Conservation (phyloP, 1,140 invertebrate species). For the Pinna nobilis region DNA sequence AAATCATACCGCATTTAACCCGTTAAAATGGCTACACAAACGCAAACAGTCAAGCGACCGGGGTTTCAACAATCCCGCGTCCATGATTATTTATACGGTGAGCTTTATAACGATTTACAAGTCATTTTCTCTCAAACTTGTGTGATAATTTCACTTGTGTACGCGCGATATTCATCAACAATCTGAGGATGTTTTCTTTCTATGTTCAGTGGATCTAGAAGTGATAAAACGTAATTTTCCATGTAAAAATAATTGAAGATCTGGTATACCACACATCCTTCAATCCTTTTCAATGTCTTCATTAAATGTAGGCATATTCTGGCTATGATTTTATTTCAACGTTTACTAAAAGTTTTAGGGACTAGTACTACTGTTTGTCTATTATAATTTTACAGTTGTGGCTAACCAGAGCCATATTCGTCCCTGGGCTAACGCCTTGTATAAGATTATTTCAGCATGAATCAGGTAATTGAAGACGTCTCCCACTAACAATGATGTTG, state of each 20-base stretch:
- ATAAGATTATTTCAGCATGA: no score
- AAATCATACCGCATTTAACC: neutral
- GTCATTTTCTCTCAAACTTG: neutral
- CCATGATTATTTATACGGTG: constrained; percentile 73
- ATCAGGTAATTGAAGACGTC: no score
- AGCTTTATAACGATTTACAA: constrained; percentile 18
- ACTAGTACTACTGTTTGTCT: no score
- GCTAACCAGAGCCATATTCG: no score
- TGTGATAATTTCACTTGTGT: neutral
- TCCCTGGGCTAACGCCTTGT: no score
- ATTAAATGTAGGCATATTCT: no score
- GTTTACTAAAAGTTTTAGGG: no score
- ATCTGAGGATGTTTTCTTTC: neutral
- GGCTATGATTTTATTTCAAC: no score
- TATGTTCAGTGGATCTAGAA: neutral
- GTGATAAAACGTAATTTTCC: neutral
- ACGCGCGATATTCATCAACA: no score
- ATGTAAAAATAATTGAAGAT: neutral
- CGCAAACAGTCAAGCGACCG: constrained; percentile 65
- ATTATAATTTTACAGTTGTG: no score
- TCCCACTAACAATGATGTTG: no score
- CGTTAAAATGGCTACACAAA: constrained; percentile 70
- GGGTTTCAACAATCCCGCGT: constrained; percentile 58
- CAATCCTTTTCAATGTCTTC: no score
- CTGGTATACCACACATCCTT: neutral